A percentile compares a stretch with the other conserved stretches of the same genome.
Conservation (phyloP, 1,140 invertebrate genomes). For the Hyposmocoma kahamanoa region DNA sequence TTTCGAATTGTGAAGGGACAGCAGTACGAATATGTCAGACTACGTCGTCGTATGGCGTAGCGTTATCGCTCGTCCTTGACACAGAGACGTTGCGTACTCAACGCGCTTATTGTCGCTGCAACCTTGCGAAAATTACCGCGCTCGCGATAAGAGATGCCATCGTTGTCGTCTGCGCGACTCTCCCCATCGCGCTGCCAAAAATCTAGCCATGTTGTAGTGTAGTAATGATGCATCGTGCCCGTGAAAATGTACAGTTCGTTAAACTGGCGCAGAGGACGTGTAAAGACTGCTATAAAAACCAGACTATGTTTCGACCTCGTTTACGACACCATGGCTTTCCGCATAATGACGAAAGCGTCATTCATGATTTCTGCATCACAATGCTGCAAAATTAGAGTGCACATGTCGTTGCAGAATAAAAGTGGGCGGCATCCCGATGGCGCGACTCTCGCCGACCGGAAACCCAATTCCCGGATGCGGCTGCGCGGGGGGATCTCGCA, state of each 20-base stretch:
- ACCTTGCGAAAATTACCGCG: conserved; percentile 58
- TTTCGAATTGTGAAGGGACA: conserved; percentile 21
- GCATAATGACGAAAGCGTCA: no score
- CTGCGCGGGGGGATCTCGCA: conserved; percentile 71
- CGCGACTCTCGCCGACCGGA: conserved; percentile 62
- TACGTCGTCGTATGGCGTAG: conserved; percentile 29
- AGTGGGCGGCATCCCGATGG: conserved; percentile 55
- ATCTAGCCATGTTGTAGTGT: conserved; percentile 8
- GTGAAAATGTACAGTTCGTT: no score
- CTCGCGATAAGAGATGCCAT: conserved; percentile 43
- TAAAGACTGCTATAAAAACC: no score
- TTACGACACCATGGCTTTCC: no score
- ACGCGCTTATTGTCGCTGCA: conserved; percentile 61
- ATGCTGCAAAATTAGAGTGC: no score
- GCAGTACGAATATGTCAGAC: conserved; percentile 6
- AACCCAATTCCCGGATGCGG: conserved; percentile 72
- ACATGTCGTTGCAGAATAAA: conserved; percentile 42
- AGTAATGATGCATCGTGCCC: no score
- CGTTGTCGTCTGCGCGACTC: conserved; percentile 24
- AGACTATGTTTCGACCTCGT: no score
- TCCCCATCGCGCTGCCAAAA: conserved; percentile 22
- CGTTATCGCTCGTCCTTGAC: conserved; percentile 69
- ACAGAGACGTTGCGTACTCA: conserved; percentile 62
- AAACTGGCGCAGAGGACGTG: no score
- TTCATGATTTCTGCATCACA: no score